These are phyloP conservation scores for Enteromius trimaculatus DNA, from an alignment of 2,797 vertebrate species.

Conservation along the genomic window DNA sequence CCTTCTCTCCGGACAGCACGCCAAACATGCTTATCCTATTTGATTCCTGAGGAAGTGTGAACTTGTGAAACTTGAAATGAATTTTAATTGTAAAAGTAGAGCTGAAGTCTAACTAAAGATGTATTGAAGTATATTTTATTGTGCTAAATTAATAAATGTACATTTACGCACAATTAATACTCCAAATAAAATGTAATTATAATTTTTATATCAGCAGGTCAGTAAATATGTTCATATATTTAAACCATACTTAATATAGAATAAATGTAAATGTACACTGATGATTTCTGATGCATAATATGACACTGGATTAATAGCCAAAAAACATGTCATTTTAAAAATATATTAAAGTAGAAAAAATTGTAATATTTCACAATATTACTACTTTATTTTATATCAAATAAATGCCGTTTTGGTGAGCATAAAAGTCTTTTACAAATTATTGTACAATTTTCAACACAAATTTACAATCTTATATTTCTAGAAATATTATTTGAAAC, in stretches of 20 bases:
- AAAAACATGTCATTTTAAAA: neutral
- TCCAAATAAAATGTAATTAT: too few species aligned
- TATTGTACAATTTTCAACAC: neutral
- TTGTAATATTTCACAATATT: neutral
- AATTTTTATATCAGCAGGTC: neutral
- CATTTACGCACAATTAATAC: too few species aligned
- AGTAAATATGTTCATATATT: neutral
- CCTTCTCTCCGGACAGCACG: too few species aligned
- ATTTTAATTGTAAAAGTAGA: neutral
- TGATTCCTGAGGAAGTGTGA: too few species aligned
- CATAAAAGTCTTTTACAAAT: neutral
- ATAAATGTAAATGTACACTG: neutral
- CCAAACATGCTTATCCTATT: too few species aligned
- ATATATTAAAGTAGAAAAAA: neutral
- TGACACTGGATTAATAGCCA: neutral
- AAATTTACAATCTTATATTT: neutral
- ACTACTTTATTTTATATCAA: neutral
- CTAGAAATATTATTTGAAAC: neutral
- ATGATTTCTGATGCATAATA: neutral
- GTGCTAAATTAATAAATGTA: neutral
- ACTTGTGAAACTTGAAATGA: neutral
- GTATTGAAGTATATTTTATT: neutral
- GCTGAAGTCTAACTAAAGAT: neutral
- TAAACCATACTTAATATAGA: neutral
- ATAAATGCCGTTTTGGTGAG: neutral